These are phyloP conservation scores for Eustalomyia histrio DNA, from an alignment of 2,888 invertebrate genomes.

Conservation along the genomic window DNA sequence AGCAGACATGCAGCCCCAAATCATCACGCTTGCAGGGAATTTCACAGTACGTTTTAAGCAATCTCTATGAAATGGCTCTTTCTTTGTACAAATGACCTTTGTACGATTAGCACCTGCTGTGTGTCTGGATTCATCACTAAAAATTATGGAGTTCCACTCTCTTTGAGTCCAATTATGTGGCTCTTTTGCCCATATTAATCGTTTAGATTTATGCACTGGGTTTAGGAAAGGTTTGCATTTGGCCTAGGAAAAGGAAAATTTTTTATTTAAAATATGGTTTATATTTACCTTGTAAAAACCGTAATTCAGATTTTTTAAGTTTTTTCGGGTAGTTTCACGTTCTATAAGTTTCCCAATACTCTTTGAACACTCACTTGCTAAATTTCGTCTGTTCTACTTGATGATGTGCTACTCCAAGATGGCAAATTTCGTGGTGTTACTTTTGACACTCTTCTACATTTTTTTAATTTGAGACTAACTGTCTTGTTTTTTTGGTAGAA, in stretches of 20 bases:
- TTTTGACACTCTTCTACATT: neutral
- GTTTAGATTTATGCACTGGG: constrained; percentile 8
- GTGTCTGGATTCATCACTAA: too few relatives aligned
- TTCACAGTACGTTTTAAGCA: too few relatives aligned
- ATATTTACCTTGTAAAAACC: too few relatives aligned
- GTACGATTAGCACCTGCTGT: too few relatives aligned
- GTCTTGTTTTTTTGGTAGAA: too few relatives aligned
- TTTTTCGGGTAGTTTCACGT: neutral
- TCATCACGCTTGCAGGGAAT: too few relatives aligned
- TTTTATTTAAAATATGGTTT: neutral
- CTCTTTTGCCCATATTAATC: too few relatives aligned
- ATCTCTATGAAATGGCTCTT: too few relatives aligned
- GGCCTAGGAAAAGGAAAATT: neutral
- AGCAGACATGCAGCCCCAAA: constrained; percentile 15
- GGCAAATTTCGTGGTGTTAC: neutral
- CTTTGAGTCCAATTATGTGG: too few relatives aligned
- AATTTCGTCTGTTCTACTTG: neutral
- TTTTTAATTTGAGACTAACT: neutral
- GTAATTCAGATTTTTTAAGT: neutral
- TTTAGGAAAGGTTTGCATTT: neutral
- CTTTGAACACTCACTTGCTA: neutral
- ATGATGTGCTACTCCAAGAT: neutral
- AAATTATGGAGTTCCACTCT: too few relatives aligned
- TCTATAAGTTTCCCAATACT: neutral
- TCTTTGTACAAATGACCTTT: too few relatives aligned